Conservation (phyloP, 2,797 vertebrate genomes). For the Chaetophractus vellerosus region DNA sequence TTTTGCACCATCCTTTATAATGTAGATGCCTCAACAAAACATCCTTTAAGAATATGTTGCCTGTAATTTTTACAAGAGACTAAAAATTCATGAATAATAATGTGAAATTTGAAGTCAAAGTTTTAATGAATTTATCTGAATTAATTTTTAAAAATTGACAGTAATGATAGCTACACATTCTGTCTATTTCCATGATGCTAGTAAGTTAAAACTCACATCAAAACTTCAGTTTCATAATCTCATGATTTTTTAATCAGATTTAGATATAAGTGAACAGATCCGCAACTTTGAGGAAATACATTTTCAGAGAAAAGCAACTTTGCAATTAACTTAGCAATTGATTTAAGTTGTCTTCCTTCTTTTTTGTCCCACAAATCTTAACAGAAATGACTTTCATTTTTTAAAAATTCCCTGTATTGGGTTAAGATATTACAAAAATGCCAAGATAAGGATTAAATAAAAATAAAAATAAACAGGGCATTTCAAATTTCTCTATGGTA, state of each 20-base stretch:
- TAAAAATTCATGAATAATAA: not conserved
- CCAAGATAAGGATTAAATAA: not conserved
- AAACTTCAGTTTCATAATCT: constrained; percentile 25
- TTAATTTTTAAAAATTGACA: constrained; percentile 47
- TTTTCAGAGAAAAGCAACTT: constrained; percentile 52
- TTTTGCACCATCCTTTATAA: not conserved
- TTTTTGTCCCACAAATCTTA: not conserved
- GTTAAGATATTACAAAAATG: constrained; percentile 56
- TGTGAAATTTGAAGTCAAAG: not conserved
- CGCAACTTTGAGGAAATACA: not conserved
- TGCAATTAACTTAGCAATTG: constrained; percentile 40
- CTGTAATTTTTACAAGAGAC: not conserved
- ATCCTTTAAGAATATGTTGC: not conserved
- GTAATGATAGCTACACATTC: constrained; percentile 3
- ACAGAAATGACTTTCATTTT: constrained; percentile 1
- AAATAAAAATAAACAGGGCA: not conserved
- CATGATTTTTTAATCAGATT: constrained; percentile 33
- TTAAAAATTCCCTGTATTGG: not conserved
- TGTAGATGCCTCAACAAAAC: not conserved
- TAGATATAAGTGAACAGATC: not conserved
- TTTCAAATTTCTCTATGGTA: constrained; percentile 19
- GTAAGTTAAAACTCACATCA: not conserved
- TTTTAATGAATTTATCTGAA: constrained; percentile 28
- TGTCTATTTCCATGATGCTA: constrained; percentile 34
- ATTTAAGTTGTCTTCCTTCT: not conserved